Evolutionary conservation across 2,797 vertebrate species (phyloP).

Genomic region (Huso huso): DNA sequence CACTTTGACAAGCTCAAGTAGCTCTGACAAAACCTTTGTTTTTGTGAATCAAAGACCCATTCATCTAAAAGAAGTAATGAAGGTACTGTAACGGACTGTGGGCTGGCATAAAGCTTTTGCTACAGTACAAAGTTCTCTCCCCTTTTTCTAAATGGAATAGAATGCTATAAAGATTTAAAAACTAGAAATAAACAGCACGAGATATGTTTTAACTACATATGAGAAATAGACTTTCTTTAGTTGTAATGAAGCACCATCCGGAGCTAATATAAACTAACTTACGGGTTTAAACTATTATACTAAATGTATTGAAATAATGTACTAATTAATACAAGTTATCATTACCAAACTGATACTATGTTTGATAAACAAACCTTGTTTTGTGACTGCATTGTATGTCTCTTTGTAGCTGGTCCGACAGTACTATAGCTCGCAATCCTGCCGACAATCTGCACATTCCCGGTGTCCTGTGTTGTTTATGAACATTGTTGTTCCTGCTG

Average conservation of each 20-base stretch:
- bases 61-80: conserved; percentile 82
- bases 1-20: conserved; percentile 68
- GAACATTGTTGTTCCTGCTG: conserved; percentile 68
- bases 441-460: conserved; percentile 55
- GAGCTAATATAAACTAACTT: too few relatives aligned
- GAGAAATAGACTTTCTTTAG: too few relatives aligned
- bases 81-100: conserved; percentile 56
- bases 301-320: too few relatives aligned
- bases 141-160: too few relatives aligned
- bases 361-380: too few relatives aligned
- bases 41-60: conserved; percentile 83
- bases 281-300: too few relatives aligned
- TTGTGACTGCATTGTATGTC: background rate
- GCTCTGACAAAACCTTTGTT: conserved; percentile 77
- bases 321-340: too few relatives aligned
- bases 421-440: conserved; percentile 62
- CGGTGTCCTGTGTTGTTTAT: conserved; percentile 77
- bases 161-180: too few relatives aligned
- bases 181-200: too few relatives aligned
- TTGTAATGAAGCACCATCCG: background rate
- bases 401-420: conserved; percentile 70
- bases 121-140: too few relatives aligned
- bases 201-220: too few relatives aligned
- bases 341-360: background rate
- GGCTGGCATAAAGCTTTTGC: too few relatives aligned